A percentile compares a stretch with the other conserved stretches of the same genome.
phyloP scores from a whole-genome alignment of 1,140 invertebrate genomes.

The Aphaenogaster rudis region DNA sequence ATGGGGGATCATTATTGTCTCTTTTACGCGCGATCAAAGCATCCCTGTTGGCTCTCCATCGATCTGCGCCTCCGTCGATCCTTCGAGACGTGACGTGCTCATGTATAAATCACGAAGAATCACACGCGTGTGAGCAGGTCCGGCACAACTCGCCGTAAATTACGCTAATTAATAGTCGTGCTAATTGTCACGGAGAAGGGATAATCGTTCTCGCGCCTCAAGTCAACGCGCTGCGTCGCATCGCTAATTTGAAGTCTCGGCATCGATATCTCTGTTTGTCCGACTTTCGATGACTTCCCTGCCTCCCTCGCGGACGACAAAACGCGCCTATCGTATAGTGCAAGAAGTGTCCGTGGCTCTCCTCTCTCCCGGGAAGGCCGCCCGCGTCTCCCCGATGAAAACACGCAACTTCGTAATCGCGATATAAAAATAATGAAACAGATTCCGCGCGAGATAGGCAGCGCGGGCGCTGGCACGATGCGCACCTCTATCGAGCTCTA shows the following conservation, averaged over 20 bases:
- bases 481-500: slow-evolving; percentile 67
- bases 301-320: slow-evolving; percentile 13
- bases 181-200: slow-evolving; percentile 58
- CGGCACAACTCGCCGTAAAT: slow-evolving; percentile 51
- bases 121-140: slow-evolving; percentile 25
- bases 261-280: slow-evolving; percentile 15
- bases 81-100: slow-evolving; percentile 36
- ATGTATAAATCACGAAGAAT: slow-evolving; percentile 67
- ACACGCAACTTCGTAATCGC: slow-evolving; percentile 73
- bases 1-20: slow-evolving; percentile 49
- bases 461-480: slow-evolving; percentile 65
- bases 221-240: not conserved
- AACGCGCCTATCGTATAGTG: not conserved
- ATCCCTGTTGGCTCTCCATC: slow-evolving; percentile 45
- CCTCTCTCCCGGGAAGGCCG: slow-evolving; percentile 49
- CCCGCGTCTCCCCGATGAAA: slow-evolving; percentile 50
- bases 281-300: not conserved
- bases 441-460: slow-evolving; percentile 69
- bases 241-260: slow-evolving; percentile 31
- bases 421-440: slow-evolving; percentile 76
- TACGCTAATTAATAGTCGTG: slow-evolving; percentile 67
- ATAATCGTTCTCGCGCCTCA: not conserved
- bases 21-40: slow-evolving; percentile 56
- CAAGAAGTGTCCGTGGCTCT: slow-evolving; percentile 20
- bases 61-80: slow-evolving; percentile 65